These are phyloP conservation scores for Manduca sexta DNA, from an alignment of 1,140 invertebrate species.

Conservation along the genomic window DNA sequence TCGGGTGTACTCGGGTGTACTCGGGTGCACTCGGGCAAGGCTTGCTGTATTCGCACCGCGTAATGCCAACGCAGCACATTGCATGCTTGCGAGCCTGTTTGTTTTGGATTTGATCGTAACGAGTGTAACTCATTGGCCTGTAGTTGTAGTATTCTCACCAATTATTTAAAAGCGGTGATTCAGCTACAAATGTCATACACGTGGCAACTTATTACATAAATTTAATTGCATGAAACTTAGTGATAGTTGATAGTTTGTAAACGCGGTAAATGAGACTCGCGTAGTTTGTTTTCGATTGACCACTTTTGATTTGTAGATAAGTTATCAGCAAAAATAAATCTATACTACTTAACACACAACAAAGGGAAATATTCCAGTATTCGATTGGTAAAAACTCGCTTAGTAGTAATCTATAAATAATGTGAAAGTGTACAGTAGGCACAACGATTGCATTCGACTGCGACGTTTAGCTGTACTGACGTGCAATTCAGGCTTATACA, in stretches of 20 bases:
- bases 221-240: slow-evolving; percentile 50
- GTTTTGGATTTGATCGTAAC: slow-evolving; percentile 19
- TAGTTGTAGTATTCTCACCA: slow-evolving; percentile 25
- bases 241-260: slow-evolving; percentile 43
- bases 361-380: no score
- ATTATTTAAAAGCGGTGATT: slow-evolving; percentile 5
- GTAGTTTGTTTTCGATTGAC: neutral
- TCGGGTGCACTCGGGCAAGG: no score
- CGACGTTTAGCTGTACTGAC: no score
- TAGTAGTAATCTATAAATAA: no score
- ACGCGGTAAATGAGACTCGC: slow-evolving; percentile 21
- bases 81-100: slow-evolving; percentile 35
- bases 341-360: no score
- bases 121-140: slow-evolving; percentile 26
- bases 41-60: no score
- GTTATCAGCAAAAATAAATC: neutral
- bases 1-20: slow-evolving; percentile 7
- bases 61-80: slow-evolving; percentile 33
- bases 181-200: slow-evolving; percentile 17
- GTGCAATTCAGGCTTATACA: no score
- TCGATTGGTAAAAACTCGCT: no score
- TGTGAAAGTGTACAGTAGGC: no score
- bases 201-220: slow-evolving; percentile 12
- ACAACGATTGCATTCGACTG: no score
- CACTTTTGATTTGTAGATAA: neutral